Conservation (phyloP, 1,140 invertebrate species). For the Cyphomyrmex costatus region DNA sequence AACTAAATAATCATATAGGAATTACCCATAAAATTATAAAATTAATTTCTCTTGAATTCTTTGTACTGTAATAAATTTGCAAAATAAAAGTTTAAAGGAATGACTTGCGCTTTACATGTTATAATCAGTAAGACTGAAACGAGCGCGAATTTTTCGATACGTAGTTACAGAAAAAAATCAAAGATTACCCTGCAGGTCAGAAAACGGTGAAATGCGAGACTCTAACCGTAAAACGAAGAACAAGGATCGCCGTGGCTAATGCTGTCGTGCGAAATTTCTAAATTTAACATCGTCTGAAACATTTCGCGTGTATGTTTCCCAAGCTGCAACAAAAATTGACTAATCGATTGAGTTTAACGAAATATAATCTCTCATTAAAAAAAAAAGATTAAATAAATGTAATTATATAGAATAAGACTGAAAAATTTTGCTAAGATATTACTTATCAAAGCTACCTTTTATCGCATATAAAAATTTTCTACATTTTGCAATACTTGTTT, state of each 20-base stretch:
- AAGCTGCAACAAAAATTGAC: constrained; percentile 29
- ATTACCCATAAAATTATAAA: not conserved
- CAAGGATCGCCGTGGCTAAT: constrained; percentile 49
- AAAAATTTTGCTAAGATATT: not conserved
- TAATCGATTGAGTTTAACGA: constrained; percentile 32
- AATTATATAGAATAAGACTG: not conserved
- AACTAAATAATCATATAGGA: not conserved
- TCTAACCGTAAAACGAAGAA: constrained; percentile 57
- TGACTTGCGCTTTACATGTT: not conserved
- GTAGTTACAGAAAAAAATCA: constrained; percentile 52
- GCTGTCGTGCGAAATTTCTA: constrained; percentile 65
- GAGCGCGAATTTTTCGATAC: not conserved
- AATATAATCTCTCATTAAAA: not conserved
- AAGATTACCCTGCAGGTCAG: constrained; percentile 56
- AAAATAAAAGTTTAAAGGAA: not conserved
- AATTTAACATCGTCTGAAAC: constrained; percentile 55
- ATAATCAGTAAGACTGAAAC: constrained; percentile 31
- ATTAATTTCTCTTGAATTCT: not conserved
- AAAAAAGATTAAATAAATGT: not conserved
- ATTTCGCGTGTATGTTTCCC: constrained; percentile 15
- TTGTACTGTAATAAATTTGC: constrained; percentile 1
- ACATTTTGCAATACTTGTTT: not conserved
- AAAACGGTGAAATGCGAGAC: constrained; percentile 68
- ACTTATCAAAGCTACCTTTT: not conserved
- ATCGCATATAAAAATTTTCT: not conserved